phyloP scores from a whole-genome alignment of 2,888 invertebrate genomes.

The Cantharis rustica region DNA sequence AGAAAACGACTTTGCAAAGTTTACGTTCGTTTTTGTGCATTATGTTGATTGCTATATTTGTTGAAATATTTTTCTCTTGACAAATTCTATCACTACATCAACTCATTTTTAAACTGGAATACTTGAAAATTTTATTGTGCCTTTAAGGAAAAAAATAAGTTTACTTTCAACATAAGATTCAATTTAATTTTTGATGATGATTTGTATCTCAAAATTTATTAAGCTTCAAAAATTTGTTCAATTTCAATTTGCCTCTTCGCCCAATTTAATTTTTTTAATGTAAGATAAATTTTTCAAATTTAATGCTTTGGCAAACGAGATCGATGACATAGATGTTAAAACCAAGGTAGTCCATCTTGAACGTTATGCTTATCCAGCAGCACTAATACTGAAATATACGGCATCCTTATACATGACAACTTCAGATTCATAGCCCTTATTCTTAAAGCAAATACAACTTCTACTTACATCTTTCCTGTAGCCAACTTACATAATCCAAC shows the following conservation, averaged over 20 bases:
- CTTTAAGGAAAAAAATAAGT: not conserved
- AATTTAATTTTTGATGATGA: not conserved
- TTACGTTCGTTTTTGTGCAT: not conserved
- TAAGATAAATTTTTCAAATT: slow-evolving; percentile 6
- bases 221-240: not conserved
- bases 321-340: slow-evolving; percentile 25
- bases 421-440: slow-evolving; percentile 45
- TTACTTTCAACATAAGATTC: not conserved
- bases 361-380: slow-evolving; percentile 44
- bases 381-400: slow-evolving; percentile 45
- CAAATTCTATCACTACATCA: not conserved
- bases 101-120: not conserved
- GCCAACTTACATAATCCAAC: slow-evolving; percentile 24
- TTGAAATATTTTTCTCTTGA: not conserved
- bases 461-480: slow-evolving; percentile 44
- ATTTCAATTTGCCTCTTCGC: not conserved
- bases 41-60: not conserved
- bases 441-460: slow-evolving; percentile 43
- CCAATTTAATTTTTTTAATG: not conserved
- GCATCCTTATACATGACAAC: slow-evolving; percentile 43
- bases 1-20: not conserved
- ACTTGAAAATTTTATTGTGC: not conserved
- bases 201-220: not conserved
- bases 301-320: not conserved
- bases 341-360: slow-evolving; percentile 40